Percentiles rank a stretch among this genome's conserved stretches.
Evolutionary conservation across 1,140 invertebrate species (phyloP).

Genomic region (Marisa cornuarietis): DNA sequence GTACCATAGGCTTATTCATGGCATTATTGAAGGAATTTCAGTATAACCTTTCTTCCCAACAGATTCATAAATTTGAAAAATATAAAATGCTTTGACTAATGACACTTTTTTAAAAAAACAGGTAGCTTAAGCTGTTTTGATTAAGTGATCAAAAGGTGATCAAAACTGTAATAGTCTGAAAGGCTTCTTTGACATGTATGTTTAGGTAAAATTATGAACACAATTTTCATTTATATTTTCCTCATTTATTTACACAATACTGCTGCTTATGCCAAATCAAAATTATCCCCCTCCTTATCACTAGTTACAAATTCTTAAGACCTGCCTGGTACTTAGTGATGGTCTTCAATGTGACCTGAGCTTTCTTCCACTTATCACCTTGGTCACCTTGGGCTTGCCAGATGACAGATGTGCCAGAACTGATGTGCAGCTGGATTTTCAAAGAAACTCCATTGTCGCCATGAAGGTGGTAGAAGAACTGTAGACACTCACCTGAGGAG

Average conservation of each 20-base stretch:
- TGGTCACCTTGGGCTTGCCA: slow-evolving; percentile 42
- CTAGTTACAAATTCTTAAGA: background rate
- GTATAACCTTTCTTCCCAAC: background rate
- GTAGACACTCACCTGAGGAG: slow-evolving; percentile 56
- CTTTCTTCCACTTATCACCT: slow-evolving; percentile 52
- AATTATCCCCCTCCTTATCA: too few relatives aligned
- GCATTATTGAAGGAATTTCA: background rate
- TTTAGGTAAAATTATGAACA: too few relatives aligned
- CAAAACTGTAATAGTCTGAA: background rate
- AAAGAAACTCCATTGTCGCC: slow-evolving; percentile 66
- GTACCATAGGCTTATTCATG: background rate
- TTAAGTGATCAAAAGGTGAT: too few relatives aligned
- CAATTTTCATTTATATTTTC: too few relatives aligned
- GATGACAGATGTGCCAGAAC: background rate
- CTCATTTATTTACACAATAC: too few relatives aligned
- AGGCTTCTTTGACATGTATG: too few relatives aligned
- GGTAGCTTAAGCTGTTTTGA: background rate
- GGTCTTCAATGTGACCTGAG: slow-evolving; percentile 36
- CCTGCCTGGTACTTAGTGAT: slow-evolving; percentile 24
- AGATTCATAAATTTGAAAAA: background rate
- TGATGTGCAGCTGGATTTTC: slow-evolving; percentile 41
- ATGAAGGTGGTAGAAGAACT: slow-evolving; percentile 77
- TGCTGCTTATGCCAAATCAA: too few relatives aligned
- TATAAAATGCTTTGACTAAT: background rate
- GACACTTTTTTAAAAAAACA: background rate